phyloP scores from a whole-genome alignment of 2,113 vertebrate species.

The Tetraodon nigroviridis region DNA sequence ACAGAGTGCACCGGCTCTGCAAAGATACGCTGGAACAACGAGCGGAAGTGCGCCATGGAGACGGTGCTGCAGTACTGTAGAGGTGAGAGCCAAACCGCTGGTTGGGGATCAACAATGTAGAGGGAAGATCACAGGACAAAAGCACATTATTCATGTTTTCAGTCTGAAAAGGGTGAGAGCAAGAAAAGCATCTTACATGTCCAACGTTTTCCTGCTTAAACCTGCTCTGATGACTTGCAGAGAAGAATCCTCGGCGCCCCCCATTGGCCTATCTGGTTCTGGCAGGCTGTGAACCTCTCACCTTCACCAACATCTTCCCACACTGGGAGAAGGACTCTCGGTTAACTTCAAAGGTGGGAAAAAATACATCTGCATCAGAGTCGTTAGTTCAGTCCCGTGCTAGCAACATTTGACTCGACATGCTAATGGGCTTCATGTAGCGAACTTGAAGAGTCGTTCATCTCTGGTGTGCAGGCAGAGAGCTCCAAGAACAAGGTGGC shows the following conservation, averaged over 20 bases:
- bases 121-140: not conserved
- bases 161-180: no score
- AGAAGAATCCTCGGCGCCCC: conserved; percentile 73
- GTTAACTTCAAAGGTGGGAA: conserved; percentile 54
- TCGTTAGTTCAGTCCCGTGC: no score
- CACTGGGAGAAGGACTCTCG: conserved; percentile 71
- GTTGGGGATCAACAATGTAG: not conserved
- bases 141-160: not conserved
- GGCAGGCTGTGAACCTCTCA: conserved; percentile 76
- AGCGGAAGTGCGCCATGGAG: conserved; percentile 80
- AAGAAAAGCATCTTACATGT: no score
- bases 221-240: conserved; percentile 44
- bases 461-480: conserved; percentile 36
- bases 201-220: no score
- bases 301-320: conserved; percentile 81
- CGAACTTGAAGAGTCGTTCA: not conserved
- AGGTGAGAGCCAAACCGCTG: conserved; percentile 56
- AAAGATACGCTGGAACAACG: conserved; percentile 76
- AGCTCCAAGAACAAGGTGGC: conserved; percentile 66
- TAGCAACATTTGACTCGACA: no score
- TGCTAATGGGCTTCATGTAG: not conserved
- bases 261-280: conserved; percentile 76
- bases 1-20: conserved; percentile 70
- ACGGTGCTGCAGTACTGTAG: conserved; percentile 77
- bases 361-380: not conserved